Evolutionary conservation across 2,797 vertebrate species (phyloP), one percentile per base, ranked within the genome.

Genomic region (Morelia viridis): DNA sequence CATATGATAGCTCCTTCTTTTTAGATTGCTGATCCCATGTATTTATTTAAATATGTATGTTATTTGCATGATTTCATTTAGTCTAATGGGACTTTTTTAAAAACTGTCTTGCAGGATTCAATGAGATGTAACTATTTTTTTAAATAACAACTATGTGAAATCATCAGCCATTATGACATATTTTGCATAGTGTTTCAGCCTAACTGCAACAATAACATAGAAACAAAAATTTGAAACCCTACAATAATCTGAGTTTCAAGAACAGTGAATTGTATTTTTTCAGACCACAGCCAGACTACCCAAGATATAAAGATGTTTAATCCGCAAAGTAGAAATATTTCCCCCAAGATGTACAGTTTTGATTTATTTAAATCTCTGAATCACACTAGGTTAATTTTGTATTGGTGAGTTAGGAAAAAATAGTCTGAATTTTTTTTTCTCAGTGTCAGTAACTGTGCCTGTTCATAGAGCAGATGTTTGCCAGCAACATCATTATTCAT

Each of bases 401-500:
- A 76, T 50, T 90, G 60, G 60, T 53, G 62, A 11, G 15, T 88
- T 57, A 46, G 50, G 53, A 35, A 41, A 31, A 87, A 90, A 87
- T 90, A 56, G 90, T 92, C 68, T 41, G 80, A 85, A n/a, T 65
- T 83, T 62, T 57, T 24, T 92, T 92, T 92, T 26, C 17, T 80
- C 15, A 2, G 4, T 64, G 68, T 92, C 89, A 65, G 17, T 90
- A 92, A 28, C 68, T 24, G 26, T 89, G 46, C 50, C 68, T 60
- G 41, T 89, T 92, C 58, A 80, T 53, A 53, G 26, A 87, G 84
- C 26, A 76, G 56, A 62, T 56, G 13, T 26, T 90, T 90, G 65
- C 88, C 56, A 56, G 35, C n/a, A 92, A 61, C 56, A 92, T 80
- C 89, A 87, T 90, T 92, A 90, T 80, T 64, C 84, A 56, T 12